These are phyloP conservation scores for Polyergus mexicanus DNA, from an alignment of 1,140 invertebrate species.

Conservation along the genomic window DNA sequence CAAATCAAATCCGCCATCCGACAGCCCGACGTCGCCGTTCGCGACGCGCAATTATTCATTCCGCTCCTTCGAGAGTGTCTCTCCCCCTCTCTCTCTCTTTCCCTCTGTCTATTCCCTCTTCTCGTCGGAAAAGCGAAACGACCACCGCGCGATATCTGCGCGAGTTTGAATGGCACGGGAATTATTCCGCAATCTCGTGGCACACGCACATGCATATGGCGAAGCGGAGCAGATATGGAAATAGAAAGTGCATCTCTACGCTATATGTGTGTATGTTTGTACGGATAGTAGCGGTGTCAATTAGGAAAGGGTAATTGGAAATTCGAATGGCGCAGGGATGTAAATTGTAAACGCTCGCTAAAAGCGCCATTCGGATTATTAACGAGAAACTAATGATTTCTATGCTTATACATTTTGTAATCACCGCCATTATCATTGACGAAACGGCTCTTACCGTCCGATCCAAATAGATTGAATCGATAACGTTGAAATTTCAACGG, in stretches of 20 bases:
- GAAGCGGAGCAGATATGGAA: conserved; percentile 29
- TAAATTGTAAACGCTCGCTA: neutral
- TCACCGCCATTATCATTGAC: neutral
- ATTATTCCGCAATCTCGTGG: conserved; percentile 24
- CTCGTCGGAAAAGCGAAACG: conserved; percentile 30
- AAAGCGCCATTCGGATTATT: neutral
- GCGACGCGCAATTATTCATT: conserved; percentile 48
- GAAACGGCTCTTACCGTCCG: neutral
- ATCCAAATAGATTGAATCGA: neutral
- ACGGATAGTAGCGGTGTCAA: conserved; percentile 43
- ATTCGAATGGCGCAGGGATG: conserved; percentile 36
- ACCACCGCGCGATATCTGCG: neutral
- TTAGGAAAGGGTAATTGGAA: conserved; percentile 52
- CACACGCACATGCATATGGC: neutral
- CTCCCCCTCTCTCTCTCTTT: no score
- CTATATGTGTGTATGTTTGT: neutral
- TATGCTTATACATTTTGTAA: neutral
- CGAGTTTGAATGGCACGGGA: neutral
- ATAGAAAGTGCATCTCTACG: conserved; percentile 15
- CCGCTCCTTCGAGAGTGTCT: neutral
- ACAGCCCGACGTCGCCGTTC: conserved; percentile 18
- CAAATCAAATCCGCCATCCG: conserved; percentile 67
- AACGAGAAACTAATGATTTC: conserved; percentile 31
- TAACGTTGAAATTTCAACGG: neutral
- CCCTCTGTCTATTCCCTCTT: neutral